Evolutionary conservation across 2,888 invertebrate genomes (phyloP).

Genomic region (Sinodicranocentrus sp.): DNA sequence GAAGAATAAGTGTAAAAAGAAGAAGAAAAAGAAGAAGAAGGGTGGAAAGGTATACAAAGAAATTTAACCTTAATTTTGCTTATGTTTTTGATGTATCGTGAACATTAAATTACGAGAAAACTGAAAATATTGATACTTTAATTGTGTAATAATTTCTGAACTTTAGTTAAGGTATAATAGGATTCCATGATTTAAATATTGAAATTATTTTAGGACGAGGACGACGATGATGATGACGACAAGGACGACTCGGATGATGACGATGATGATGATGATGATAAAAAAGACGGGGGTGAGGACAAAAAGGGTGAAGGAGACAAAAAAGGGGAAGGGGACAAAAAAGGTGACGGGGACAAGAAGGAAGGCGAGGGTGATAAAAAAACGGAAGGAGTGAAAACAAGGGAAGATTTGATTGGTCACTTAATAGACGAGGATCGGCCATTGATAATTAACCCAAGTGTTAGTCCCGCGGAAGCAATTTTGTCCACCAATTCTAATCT

Average conservation of each 20-base stretch:
- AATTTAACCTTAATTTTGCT: too few relatives aligned
- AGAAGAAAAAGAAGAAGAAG: constrained; percentile 42
- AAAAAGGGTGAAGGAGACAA: constrained; percentile 34
- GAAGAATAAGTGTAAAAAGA: constrained; percentile 39
- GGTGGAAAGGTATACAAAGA: not conserved
- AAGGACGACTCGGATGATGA: constrained; percentile 33
- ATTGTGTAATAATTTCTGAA: too few relatives aligned
- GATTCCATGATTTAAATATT: too few relatives aligned
- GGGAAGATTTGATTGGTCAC: constrained; percentile 1
- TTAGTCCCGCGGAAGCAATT: not conserved
- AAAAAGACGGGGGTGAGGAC: constrained; percentile 59
- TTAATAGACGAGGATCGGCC: constrained; percentile 6
- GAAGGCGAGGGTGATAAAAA: constrained; percentile 32
- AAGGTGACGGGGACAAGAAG: constrained; percentile 38
- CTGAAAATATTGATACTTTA: too few relatives aligned
- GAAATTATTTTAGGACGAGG: too few relatives aligned
- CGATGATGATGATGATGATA: constrained; percentile 28
- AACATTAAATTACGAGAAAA: too few relatives aligned
- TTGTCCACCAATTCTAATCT: not conserved
- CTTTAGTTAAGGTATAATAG: too few relatives aligned
- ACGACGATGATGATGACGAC: not conserved
- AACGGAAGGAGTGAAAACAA: not conserved
- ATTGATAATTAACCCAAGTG: constrained; percentile 33
- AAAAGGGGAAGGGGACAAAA: constrained; percentile 25
- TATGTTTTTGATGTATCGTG: too few relatives aligned